Evolutionary conservation across 2,113 vertebrate species (phyloP).

Genomic region (Pseudopipra pipra): DNA sequence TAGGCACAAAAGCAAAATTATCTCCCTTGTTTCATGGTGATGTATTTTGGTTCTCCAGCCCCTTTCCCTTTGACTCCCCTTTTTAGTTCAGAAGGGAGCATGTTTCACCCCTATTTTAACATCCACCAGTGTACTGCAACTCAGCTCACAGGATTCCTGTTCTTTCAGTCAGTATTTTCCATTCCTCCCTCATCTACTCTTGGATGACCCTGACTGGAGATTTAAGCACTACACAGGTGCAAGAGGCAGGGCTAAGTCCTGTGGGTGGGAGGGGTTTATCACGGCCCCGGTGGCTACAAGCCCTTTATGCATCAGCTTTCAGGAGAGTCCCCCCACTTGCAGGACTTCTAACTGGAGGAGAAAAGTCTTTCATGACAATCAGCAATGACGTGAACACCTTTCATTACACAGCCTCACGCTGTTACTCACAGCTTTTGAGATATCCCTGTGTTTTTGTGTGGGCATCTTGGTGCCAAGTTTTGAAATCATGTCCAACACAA

Average conservation of each 20-base stretch:
- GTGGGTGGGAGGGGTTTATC: rapidly evolving
- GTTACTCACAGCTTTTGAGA: background rate
- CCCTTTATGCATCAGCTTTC: background rate
- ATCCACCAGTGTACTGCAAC: background rate
- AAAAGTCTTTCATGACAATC: background rate
- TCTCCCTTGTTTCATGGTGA: background rate
- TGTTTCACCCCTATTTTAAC: background rate
- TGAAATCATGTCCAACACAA: background rate
- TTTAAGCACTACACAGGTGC: background rate
- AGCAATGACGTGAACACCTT: background rate
- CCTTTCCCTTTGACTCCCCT: background rate
- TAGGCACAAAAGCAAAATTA: background rate
- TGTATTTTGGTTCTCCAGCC: background rate
- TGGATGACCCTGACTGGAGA: background rate
- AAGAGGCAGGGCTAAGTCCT: background rate
- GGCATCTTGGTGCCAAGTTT: background rate
- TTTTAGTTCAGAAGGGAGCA: background rate
- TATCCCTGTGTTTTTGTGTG: background rate
- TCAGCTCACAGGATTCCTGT: background rate
- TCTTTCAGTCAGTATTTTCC: background rate
- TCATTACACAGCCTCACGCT: background rate
- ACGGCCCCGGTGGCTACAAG: background rate
- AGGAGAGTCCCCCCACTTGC: background rate
- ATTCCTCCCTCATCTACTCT: background rate
- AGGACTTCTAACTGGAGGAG: background rate